Evolutionary conservation across 2,888 invertebrate genomes (phyloP).

Genomic region (Caenorhabditis zanzibari): DNA sequence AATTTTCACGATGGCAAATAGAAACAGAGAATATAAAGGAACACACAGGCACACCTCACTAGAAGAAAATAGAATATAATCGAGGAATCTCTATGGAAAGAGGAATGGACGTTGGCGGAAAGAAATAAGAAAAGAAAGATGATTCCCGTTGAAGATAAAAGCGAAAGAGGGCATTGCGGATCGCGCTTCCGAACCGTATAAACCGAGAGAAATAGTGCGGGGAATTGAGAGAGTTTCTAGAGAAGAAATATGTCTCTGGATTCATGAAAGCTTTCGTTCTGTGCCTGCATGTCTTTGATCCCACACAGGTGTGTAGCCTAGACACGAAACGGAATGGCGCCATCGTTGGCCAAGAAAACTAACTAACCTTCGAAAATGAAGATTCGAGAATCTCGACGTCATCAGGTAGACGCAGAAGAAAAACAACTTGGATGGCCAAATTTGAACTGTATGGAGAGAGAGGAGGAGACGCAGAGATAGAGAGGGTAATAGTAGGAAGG

Average conservation of each 20-base stretch:
- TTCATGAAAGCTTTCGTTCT: not conserved
- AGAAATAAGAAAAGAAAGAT: conserved; percentile 10
- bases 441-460: conserved; percentile 32
- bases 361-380: conserved; percentile 33
- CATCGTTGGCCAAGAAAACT: not conserved
- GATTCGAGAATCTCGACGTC: conserved; percentile 21
- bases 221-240: conserved; percentile 37
- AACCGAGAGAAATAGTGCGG: not conserved
- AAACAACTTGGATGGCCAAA: not conserved
- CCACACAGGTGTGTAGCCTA: conserved; percentile 50
- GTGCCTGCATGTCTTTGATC: not conserved
- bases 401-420: conserved; percentile 11
- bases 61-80: conserved; percentile 13
- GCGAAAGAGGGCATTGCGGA: conserved; percentile 51
- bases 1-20: not conserved
- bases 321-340: conserved; percentile 25
- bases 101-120: conserved; percentile 7
- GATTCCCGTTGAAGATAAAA: conserved; percentile 63
- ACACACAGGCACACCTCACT: not conserved
- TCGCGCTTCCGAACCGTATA: conserved; percentile 6
- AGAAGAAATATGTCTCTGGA: conserved; percentile 20
- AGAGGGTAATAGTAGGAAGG: not conserved
- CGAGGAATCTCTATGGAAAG: not conserved
- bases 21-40: not conserved
- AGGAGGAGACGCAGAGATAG: not conserved